These are phyloP conservation scores for Exocentrus adspersus DNA, from an alignment of 2,888 invertebrate species.

Conservation along the genomic window DNA sequence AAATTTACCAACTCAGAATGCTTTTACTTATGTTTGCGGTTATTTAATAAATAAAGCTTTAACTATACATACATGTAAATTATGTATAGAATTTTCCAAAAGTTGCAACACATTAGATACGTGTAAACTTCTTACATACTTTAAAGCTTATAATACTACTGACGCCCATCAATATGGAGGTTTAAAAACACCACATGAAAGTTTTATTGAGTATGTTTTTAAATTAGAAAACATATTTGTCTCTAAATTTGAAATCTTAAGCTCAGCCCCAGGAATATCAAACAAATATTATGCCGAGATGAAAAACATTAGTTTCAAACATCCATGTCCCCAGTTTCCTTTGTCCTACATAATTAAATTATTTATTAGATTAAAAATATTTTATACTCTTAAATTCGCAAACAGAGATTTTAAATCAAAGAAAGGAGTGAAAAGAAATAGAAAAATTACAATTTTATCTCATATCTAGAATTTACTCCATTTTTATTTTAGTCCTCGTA, in stretches of 20 bases:
- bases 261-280: not conserved
- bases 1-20: not conserved
- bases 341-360: not conserved
- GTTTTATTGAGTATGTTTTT: not conserved
- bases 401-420: not conserved
- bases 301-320: not conserved
- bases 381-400: not conserved
- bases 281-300: not conserved
- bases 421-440: not conserved
- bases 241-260: not conserved
- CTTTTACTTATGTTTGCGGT: not conserved
- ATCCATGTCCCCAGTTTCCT: not conserved
- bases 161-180: not conserved
- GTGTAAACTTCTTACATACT: not conserved
- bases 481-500: no score
- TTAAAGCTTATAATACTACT: not conserved
- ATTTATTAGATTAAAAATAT: conserved; percentile 1
- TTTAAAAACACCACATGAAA: not conserved
- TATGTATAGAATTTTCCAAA: not conserved
- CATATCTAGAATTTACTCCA: not conserved
- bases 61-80: not conserved
- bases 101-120: not conserved
- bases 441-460: not conserved
- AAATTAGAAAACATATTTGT: not conserved
- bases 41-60: not conserved